phyloP scores from a whole-genome alignment of 1,140 invertebrate genomes.

The Bombus turneri region DNA sequence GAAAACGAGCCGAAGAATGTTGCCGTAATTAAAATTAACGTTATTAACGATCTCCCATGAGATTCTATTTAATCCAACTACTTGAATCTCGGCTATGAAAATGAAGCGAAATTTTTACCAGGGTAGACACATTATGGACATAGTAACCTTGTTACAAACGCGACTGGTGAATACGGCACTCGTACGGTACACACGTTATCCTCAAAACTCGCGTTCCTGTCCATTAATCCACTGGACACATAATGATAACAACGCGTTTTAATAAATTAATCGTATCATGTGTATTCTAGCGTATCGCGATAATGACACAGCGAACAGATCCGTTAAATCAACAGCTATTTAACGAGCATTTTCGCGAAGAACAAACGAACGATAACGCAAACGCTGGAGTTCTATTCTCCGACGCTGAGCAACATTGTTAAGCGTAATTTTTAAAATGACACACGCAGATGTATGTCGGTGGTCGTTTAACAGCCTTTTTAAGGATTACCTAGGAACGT shows the following conservation, averaged over 20 bases:
- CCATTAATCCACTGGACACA: neutral
- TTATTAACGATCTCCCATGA: neutral
- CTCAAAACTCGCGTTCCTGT: neutral
- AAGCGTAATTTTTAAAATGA: too few relatives aligned
- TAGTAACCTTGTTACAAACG: neutral
- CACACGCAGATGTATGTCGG: too few relatives aligned
- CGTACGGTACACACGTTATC: neutral
- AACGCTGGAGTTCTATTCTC: too few relatives aligned
- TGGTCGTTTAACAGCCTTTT: too few relatives aligned
- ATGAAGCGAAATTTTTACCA: neutral
- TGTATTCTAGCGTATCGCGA: neutral
- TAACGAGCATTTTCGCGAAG: neutral
- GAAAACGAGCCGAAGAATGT: neutral
- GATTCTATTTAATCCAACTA: neutral
- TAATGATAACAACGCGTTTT: constrained; percentile 22
- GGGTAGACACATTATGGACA: neutral
- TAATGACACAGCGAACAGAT: neutral
- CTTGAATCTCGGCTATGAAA: too few relatives aligned
- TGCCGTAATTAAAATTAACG: neutral
- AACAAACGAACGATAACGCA: neutral
- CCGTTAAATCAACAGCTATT: neutral
- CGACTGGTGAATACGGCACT: neutral
- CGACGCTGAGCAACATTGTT: too few relatives aligned
- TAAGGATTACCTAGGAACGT: neutral
- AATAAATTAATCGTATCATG: constrained; percentile 29